Percentiles rank a stretch among this genome's conserved stretches.
phyloP scores from a whole-genome alignment of 2,113 vertebrate genomes.

The Edolisoma coerulescens region DNA sequence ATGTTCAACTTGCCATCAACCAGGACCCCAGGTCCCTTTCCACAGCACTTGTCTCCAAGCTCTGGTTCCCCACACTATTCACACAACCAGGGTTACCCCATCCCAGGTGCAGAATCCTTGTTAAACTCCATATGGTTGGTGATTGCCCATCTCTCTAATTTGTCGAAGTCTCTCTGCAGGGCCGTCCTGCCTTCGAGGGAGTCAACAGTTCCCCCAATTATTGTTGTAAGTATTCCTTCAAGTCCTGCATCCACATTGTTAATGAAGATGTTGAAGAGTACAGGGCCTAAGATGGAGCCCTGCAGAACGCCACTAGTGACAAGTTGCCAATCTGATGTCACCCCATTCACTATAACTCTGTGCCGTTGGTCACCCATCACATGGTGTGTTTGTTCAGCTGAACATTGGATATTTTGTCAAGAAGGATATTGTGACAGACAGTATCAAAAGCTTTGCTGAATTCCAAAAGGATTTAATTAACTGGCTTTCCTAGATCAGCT shows the following conservation, averaged over 20 bases:
- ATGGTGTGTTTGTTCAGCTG: not conserved
- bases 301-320: not conserved
- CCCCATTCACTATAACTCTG: too few relatives aligned
- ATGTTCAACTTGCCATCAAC: fast-evolving
- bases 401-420: not conserved
- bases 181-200: not conserved
- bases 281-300: not conserved
- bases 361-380: not conserved
- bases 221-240: not conserved
- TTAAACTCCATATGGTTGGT: not conserved
- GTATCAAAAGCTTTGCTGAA: not conserved
- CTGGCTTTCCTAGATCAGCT: not conserved
- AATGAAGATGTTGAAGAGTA: not conserved
- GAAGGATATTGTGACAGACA: not conserved
- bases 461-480: not conserved
- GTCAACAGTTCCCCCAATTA: not conserved
- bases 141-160: not conserved
- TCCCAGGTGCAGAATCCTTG: not conserved
- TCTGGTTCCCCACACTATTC: not conserved
- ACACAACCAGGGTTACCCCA: not conserved
- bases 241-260: not conserved
- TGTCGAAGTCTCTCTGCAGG: fast-evolving
- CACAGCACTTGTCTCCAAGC: not conserved
- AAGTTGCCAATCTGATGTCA: not conserved
- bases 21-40: not conserved